Percentiles rank a stretch among this genome's conserved stretches.
Conservation (phyloP, 1,140 invertebrate genomes). For the Potamilus streckersoni region DNA sequence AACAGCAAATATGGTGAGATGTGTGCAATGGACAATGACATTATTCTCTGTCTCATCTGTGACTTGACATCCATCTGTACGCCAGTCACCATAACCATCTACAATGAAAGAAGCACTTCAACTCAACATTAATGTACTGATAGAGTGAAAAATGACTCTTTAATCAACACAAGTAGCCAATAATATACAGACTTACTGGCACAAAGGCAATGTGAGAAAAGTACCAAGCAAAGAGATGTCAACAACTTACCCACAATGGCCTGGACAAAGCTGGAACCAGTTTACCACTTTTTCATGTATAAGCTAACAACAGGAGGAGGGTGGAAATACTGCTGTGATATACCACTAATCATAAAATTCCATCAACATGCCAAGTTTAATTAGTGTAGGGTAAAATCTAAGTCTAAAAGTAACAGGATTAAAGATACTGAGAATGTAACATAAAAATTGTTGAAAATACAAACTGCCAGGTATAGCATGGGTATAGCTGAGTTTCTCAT, state of each 20-base stretch:
- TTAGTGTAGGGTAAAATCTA: neutral
- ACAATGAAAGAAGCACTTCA: conserved; percentile 15
- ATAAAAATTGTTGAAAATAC: too few species aligned
- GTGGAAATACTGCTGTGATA: too few species aligned
- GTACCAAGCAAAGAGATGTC: neutral
- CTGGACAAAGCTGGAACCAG: neutral
- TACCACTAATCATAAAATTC: neutral
- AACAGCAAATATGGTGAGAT: conserved; percentile 85
- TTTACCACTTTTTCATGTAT: too few species aligned
- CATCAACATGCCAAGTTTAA: neutral
- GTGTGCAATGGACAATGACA: conserved; percentile 82
- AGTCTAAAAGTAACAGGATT: too few species aligned
- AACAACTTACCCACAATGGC: neutral
- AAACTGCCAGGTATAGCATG: too few species aligned
- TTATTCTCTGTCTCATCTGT: conserved; percentile 72
- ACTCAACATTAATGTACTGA: neutral
- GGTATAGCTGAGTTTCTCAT: too few species aligned
- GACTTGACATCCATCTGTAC: conserved; percentile 77
- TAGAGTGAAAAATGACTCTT: neutral
- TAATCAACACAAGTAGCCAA: too few species aligned
- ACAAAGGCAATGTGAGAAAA: neutral
- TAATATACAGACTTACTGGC: neutral
- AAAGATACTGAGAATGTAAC: too few species aligned
- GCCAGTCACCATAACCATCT: conserved; percentile 76
- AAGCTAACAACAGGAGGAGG: neutral